Base-by-base conservation (phyloP, 2,888 invertebrate species). In the Bimastos eiseni region DNA sequence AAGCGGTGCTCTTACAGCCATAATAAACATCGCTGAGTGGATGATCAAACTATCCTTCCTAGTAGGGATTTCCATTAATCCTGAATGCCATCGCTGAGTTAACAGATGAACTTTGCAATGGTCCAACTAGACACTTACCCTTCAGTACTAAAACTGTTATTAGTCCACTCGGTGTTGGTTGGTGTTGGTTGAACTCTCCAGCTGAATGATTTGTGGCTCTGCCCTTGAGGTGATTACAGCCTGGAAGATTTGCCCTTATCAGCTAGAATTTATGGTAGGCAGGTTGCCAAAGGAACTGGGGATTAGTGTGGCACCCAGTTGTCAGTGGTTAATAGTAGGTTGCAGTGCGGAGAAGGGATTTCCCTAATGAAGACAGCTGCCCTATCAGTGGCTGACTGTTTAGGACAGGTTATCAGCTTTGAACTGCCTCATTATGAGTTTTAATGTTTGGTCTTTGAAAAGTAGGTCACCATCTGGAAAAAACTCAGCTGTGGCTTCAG, bases 331-430 rank as follows among this genome's bases (percentile, higher is more conserved):
- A n/a, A n/a, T 49, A 49, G 49, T 44, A 6, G 55, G 30, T 24
- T 55, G 30, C 17, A 70, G 70, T 8, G n/a, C 19, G 70, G 49
- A 21, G 49, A 24, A 49, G n/a, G 70, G 17, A 70, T 70, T 30
- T 24, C 6, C 70, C 70, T 70, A 70, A 70, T 70, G 70, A 70
- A 70, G 70, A n/a, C 70, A 70, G 70, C 70, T 70, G 70, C 30
- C n/a, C 70, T n/a, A n/a, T 70, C 70, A n/a, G 70, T n/a, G 0
- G 8, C 30, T 70, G 70, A 70, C 70, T 70, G 70, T n/a, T 30
- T n/a, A 70, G 70, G 70, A 70, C 70, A 70, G 70, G 70, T 70
- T 70, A 70, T 70, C 70, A n/a, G 70, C 70, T 70, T n/a, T 70
- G 70, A 70, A 70, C n/a, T 70, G 70, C 70, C 70, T 70, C 8